Evolutionary conservation across 2,888 invertebrate species (phyloP).

Genomic region (Antheraea assamensis): DNA sequence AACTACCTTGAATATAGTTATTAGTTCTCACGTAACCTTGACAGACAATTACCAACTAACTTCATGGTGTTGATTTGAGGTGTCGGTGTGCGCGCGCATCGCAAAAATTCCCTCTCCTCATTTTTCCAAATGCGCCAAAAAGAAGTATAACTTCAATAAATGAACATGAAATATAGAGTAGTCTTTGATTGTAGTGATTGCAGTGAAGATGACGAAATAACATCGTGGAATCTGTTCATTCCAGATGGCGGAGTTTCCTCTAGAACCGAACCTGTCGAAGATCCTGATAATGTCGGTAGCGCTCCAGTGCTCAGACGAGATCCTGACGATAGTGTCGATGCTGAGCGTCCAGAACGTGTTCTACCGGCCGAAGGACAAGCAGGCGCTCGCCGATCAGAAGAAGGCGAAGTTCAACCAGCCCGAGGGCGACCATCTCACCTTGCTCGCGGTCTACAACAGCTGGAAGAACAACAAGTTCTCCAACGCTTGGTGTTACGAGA

Average conservation of each 20-base stretch:
- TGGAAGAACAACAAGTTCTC: slow-evolving; percentile 99
- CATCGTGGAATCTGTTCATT: slow-evolving; percentile 7
- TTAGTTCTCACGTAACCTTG: too few species aligned
- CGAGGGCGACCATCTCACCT: slow-evolving; percentile 98
- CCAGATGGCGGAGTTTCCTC: slow-evolving; percentile 99
- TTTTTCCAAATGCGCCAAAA: too few species aligned
- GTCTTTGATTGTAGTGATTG: too few species aligned
- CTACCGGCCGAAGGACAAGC: slow-evolving; percentile 94
- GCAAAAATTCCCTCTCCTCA: too few species aligned
- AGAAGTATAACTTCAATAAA: too few species aligned
- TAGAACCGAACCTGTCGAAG: slow-evolving; percentile 98
- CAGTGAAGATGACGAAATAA: background rate
- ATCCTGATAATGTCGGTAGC: slow-evolving; percentile 99
- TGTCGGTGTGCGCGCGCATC: too few species aligned
- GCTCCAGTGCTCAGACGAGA: slow-evolving; percentile 98
- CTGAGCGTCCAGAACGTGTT: slow-evolving; percentile 99
- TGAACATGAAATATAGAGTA: too few species aligned
- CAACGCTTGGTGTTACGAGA: slow-evolving; percentile 99
- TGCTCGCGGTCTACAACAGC: slow-evolving; percentile 99
- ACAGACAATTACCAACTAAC: too few species aligned
- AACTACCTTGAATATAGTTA: too few species aligned
- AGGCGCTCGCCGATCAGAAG: slow-evolving; percentile 98
- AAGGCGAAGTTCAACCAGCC: slow-evolving; percentile 99
- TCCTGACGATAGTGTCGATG: slow-evolving; percentile 99
- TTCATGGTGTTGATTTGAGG: too few species aligned